Conservation (phyloP, 1,140 invertebrate species). For the Acromyrmex echinatior region DNA sequence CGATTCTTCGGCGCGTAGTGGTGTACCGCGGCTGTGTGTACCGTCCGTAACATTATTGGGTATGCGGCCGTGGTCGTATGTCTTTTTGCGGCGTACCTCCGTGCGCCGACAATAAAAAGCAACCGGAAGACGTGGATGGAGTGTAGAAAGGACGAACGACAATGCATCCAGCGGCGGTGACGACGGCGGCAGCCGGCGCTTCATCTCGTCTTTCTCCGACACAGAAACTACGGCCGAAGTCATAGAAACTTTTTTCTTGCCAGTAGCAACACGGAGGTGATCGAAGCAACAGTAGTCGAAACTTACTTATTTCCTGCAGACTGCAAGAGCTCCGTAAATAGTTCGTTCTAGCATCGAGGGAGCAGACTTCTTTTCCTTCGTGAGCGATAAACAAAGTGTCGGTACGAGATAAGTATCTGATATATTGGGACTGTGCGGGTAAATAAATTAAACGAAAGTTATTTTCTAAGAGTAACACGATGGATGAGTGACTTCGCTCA, state of each 20-base stretch:
- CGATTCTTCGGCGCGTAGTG: slow-evolving; percentile 58
- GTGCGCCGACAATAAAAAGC: slow-evolving; percentile 72
- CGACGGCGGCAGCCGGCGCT: slow-evolving; percentile 21
- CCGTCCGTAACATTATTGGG: slow-evolving; percentile 63
- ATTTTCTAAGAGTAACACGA: background rate
- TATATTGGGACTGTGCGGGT: slow-evolving; percentile 31
- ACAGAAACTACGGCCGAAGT: slow-evolving; percentile 35
- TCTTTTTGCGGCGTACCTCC: slow-evolving; percentile 69
- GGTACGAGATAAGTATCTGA: slow-evolving; percentile 32
- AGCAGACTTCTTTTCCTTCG: slow-evolving; percentile 36
- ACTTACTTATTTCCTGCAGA: slow-evolving; percentile 72
- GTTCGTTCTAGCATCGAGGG: slow-evolving; percentile 49
- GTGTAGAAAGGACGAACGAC: slow-evolving; percentile 73
- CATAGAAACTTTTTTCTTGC: slow-evolving; percentile 69
- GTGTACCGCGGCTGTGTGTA: slow-evolving; percentile 44
- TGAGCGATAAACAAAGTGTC: slow-evolving; percentile 56
- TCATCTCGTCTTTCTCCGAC: slow-evolving; percentile 52
- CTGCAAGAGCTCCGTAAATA: slow-evolving; percentile 70
- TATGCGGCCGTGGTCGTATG: slow-evolving; percentile 60
- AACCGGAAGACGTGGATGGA: slow-evolving; percentile 74
- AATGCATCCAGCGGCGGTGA: slow-evolving; percentile 59
- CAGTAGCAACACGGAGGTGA: slow-evolving; percentile 52
- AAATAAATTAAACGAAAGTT: slow-evolving; percentile 28
- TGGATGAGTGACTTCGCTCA: background rate
- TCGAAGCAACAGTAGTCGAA: slow-evolving; percentile 65